Evolutionary conservation across 2,113 vertebrate species (phyloP).

Genomic region (Meriones unguiculatus): DNA sequence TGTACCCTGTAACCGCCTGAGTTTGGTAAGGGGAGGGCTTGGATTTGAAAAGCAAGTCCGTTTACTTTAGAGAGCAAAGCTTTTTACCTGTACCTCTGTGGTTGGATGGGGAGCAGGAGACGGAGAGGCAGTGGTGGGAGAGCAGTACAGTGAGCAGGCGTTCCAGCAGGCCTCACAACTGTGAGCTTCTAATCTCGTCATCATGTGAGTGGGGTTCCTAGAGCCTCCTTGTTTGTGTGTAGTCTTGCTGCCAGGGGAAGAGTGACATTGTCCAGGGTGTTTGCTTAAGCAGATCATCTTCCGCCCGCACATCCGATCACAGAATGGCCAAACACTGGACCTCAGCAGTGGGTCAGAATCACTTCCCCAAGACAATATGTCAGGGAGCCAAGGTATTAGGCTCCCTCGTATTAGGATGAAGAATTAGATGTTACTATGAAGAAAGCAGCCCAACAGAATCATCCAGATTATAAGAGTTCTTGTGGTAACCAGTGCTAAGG

Average conservation of each 20-base stretch:
- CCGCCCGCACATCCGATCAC: background rate
- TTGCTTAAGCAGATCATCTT: background rate
- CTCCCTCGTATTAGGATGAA: too few relatives aligned
- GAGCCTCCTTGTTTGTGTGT: background rate
- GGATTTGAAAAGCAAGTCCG: background rate
- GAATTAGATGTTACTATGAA: background rate
- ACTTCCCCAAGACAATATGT: background rate
- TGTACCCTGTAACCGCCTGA: background rate
- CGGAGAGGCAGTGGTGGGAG: accelerated
- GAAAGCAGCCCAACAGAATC: background rate
- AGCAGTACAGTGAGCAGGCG: accelerated
- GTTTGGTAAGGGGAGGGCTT: background rate
- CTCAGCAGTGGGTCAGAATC: background rate
- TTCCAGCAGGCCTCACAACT: background rate
- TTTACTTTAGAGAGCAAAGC: background rate
- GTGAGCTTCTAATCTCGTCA: background rate
- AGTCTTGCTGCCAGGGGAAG: background rate
- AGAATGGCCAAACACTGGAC: background rate
- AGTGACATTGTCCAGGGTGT: background rate
- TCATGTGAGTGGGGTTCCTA: background rate
- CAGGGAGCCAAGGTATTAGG: background rate
- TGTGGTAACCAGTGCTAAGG: background rate
- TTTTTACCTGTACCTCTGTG: background rate
- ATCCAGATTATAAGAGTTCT: background rate
- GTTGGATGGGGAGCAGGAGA: background rate